Base-by-base conservation (phyloP, 2,113 vertebrate species). In the Melanocharis versteri region DNA sequence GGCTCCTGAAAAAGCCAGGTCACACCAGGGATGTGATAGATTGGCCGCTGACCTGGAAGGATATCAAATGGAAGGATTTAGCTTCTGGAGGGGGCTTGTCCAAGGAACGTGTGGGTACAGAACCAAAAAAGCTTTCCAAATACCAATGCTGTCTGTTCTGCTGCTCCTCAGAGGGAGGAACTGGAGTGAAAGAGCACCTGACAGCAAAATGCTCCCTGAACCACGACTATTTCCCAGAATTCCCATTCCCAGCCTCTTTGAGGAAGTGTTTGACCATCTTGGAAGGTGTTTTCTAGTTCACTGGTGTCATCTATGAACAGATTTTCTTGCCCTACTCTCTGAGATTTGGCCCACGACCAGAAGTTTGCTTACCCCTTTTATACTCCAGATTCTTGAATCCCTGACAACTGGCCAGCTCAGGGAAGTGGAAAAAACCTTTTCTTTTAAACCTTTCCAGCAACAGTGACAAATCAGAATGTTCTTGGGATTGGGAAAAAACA, bases 111-210 rank as follows among this genome's bases (percentile, higher is more conserved):
- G 7, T 40, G 61, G n/a, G 70, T 72, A 77, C 72, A 80, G 64
- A 91, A 96, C 85, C 20, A 68, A 92, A 89, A 71, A 71, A 71
- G 15, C 82, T 83, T 91, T 79, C 72, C 69, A 93, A 95, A 79
- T 81, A 60, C 40, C 62, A 47, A 0, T 35, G 31, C 7, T 57
- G 58, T 35, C 81, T 35, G 19, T 69, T 81, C 82, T 66, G 48
- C 33, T 77, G 19, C 33, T 60, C 72, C 75, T 61, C 13, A 60
- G 57, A 61, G 45, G 45, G 39, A 84, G 26, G 40, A 83, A 73
- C 47, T 17, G 42, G 16, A 73, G 39, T 77, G 71, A 83, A 89
- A 91, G 66, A 69, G 42, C 81, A 75, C 30, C 42, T 50, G 58
- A 71, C 50, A 85, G 68, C 27, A 73, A 45, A 93, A 83, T 8